Evolutionary conservation across 2,888 invertebrate species (phyloP), one percentile per base, ranked within the genome.

Genomic region (Atethmia centrago): DNA sequence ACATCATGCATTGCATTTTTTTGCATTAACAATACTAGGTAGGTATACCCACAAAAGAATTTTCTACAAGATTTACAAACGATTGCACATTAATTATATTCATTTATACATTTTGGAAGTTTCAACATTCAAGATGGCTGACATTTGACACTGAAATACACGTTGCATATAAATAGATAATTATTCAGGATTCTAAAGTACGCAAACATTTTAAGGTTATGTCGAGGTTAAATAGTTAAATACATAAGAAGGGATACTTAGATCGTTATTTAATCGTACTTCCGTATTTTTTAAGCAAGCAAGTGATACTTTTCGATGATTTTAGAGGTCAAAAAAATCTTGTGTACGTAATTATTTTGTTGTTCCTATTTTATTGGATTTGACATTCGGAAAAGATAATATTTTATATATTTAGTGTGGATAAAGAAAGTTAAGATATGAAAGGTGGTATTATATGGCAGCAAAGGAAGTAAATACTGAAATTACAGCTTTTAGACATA

Each of bases 121-220:
- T 63, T n/a, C 8, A 40, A n/a, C 8, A 68, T 80, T 71, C 59
- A 70, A 79, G 56, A 79, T 69, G 65, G 64, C 21, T 79, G 71
- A 71, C 71, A 66, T 62, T 76, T 75, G 79, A 79, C 82, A 82
- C 61, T 71, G 31, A 59, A 47, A 49, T 53, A 69, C 25, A 53
- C 42, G 31, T 56, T 65, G 56, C 64, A 62, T 51, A 21, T n/a
- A 36, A 56, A 45, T 51, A 36, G 0, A n/a, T 81, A 53, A 77
- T 71, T 71, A 73, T 68, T 71, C 71, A 71, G 71, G 36, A 56
- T 77, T 77, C 45, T 31, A 21, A 63, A 55, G 14, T 66, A 40
- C 36, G 75, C 51, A 74, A 70, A 71, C 25, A 45, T 68, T 74
- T 42, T 49, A 36, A 73, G 49, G 28, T 77, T 55, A 42, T 42